These are phyloP conservation scores for Drosophila suboccidentalis DNA, from an alignment of 2,888 invertebrate species.

Conservation along the genomic window DNA sequence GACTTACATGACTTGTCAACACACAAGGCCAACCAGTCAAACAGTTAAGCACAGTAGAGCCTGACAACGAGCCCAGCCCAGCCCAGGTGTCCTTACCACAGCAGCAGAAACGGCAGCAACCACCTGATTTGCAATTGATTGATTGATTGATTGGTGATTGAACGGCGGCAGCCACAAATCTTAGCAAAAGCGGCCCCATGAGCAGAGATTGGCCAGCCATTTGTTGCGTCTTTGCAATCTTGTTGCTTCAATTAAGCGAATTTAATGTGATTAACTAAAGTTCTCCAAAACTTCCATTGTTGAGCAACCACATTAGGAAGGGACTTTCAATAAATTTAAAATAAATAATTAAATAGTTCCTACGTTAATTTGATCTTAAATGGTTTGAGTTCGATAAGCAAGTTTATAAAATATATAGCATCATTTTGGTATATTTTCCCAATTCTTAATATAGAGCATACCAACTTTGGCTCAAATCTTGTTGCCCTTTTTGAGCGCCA, in stretches of 20 bases:
- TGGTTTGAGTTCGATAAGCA: background rate
- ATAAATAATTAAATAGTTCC: background rate
- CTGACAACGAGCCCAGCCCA: constrained; percentile 5
- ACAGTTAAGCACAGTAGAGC: constrained; percentile 13
- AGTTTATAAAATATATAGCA: background rate
- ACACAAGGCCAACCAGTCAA: constrained; percentile 29
- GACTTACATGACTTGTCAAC: constrained; percentile 70
- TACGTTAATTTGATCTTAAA: background rate
- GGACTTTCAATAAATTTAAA: background rate
- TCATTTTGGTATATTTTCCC: background rate
- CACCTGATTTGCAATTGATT: constrained; percentile 65
- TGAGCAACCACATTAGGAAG: background rate
- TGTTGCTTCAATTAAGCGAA: constrained; percentile 65
- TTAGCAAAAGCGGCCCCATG: constrained; percentile 23
- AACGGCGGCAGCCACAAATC: constrained; percentile 57
- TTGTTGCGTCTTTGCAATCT: constrained; percentile 30
- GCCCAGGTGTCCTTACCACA: constrained; percentile 36
- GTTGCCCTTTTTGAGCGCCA: constrained; percentile 1
- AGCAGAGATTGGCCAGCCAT: constrained; percentile 25
- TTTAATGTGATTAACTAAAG: constrained; percentile 68
- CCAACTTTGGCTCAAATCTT: background rate
- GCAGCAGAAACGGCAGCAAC: background rate
- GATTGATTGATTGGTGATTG: constrained; percentile 66
- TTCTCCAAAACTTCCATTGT: background rate
- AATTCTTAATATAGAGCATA: constrained; percentile 4